These are phyloP conservation scores for Zeus faber DNA, from an alignment of 2,113 vertebrate species.

Conservation along the genomic window DNA sequence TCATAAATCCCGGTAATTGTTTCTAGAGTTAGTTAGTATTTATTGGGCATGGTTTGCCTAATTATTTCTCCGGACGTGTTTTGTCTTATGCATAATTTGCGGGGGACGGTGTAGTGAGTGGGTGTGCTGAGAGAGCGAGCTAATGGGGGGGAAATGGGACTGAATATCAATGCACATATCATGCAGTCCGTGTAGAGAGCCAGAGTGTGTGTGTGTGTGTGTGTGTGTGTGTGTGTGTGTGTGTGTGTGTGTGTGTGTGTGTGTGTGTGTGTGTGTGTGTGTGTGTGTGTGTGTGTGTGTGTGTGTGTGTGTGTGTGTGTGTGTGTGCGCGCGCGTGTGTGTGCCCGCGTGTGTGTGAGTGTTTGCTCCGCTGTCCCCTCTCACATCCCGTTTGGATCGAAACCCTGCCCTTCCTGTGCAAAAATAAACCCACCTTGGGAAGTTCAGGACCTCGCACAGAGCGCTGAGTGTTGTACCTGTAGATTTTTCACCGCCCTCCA, in stretches of 20 bases:
- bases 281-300: not conserved
- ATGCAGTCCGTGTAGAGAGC: slow-evolving; percentile 42
- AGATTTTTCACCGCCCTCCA: too few species aligned
- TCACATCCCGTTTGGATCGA: slow-evolving; percentile 68
- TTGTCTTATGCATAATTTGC: slow-evolving; percentile 65
- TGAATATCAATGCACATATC: slow-evolving; percentile 69
- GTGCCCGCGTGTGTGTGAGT: slow-evolving; percentile 11
- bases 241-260: not conserved
- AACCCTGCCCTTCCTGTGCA: slow-evolving; percentile 74
- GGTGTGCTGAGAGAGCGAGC: slow-evolving; percentile 53
- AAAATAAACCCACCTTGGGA: slow-evolving; percentile 56
- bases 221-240: not conserved
- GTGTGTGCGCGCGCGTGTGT: slow-evolving; percentile 13
- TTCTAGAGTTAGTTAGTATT: slow-evolving; percentile 57
- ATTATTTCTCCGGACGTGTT: slow-evolving; percentile 67
- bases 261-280: not conserved
- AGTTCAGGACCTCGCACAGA: too few species aligned
- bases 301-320: not conserved
- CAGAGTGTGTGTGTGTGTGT: slow-evolving; percentile 7
- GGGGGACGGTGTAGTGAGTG: slow-evolving; percentile 45
- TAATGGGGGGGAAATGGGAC: slow-evolving; percentile 60
- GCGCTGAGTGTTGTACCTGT: too few species aligned
- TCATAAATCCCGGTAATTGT: slow-evolving; percentile 59
- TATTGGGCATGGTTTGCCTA: slow-evolving; percentile 56
- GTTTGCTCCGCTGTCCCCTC: slow-evolving; percentile 37